Evolutionary conservation across 1,140 invertebrate species (phyloP).

Genomic region (Meloidogyne chitwoodi): DNA sequence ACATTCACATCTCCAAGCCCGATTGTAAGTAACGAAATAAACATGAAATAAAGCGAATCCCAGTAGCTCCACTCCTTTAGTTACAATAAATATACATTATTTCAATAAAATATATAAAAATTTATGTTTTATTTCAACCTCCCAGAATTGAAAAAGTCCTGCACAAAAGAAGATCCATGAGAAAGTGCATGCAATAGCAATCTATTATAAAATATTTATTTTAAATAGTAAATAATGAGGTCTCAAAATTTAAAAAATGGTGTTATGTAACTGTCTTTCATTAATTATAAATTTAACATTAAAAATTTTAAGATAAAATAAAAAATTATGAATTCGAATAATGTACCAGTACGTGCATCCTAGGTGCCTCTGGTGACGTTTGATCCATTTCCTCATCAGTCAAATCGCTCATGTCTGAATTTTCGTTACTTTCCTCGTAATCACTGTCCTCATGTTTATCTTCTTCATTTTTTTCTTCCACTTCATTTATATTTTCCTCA

Average conservation of each 20-base stretch:
- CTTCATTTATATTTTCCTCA: background rate
- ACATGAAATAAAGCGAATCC: conserved; percentile 56
- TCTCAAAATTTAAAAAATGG: too few relatives aligned
- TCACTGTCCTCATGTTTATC: conserved; percentile 26
- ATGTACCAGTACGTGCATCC: conserved; percentile 53
- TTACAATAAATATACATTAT: background rate
- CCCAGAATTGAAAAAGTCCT: conserved; percentile 54
- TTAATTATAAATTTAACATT: background rate
- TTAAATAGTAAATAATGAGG: too few relatives aligned
- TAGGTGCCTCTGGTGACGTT: conserved; percentile 12
- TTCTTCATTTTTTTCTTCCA: conserved; percentile 20
- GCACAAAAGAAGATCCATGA: conserved; percentile 60
- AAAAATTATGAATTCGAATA: background rate
- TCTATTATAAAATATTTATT: conserved; percentile 13
- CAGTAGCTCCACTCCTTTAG: conserved; percentile 54
- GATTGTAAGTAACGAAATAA: conserved; percentile 49
- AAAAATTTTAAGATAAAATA: background rate
- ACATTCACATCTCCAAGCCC: conserved; percentile 54
- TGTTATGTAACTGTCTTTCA: too few relatives aligned
- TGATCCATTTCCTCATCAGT: background rate
- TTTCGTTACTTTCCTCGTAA: background rate
- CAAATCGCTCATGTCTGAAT: background rate
- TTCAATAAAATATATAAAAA: background rate
- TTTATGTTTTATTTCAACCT: conserved; percentile 12
- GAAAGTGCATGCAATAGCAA: conserved; percentile 50